Evolutionary conservation across 1,140 invertebrate genomes (phyloP), one percentile per base, ranked within the genome.

Genomic region (Papilio aristodemus): DNA sequence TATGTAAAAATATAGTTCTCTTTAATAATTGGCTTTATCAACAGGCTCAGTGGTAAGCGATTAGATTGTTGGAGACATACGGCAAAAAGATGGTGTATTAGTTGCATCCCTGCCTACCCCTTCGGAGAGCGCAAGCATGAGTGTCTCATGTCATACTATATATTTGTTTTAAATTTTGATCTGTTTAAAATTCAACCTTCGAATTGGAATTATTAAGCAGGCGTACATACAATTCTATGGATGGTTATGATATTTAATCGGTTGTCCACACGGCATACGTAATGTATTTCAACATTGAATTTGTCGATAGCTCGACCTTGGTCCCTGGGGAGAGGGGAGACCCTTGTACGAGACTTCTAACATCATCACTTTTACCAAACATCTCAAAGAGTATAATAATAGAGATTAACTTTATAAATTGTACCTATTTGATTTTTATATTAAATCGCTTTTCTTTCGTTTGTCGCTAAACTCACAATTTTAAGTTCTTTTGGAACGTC

Each of bases 221-320:
- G 27, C 6, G 27, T 13, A 25, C 22, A 8, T 22, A 54, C 19
- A 54, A 50, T 22, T 50, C 19, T 9, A 19, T 17, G 4, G 9
- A 19, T 22, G 22, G 22, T 22, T 43, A 43, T 43, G 3, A 54
- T 54, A 54, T 54, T 54, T 22, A 54, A 54, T 54, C 9, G 19
- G 46, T 54, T 54, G 46, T 54, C 46, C 19, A 54, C 19, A 2
- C 19, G 17, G 43, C 14, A 54, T 54, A 22, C 46, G 46, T 54
- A 54, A 54, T 54, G 46, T 54, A 54, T 54, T 54, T 54, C 46
- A 54, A 54, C 46, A 54, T 54, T 54, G 46, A 54, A 54, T 54
- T 54, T 54, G 46, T 6, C 27, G 27, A 32, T 22, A 22, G 46
- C 17, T 22, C 19, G 46, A 54, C 46, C 46, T 54, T 54, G 19